These are phyloP conservation scores for Solea senegalensis DNA, from an alignment of 2,113 vertebrate genomes.

Conservation along the genomic window DNA sequence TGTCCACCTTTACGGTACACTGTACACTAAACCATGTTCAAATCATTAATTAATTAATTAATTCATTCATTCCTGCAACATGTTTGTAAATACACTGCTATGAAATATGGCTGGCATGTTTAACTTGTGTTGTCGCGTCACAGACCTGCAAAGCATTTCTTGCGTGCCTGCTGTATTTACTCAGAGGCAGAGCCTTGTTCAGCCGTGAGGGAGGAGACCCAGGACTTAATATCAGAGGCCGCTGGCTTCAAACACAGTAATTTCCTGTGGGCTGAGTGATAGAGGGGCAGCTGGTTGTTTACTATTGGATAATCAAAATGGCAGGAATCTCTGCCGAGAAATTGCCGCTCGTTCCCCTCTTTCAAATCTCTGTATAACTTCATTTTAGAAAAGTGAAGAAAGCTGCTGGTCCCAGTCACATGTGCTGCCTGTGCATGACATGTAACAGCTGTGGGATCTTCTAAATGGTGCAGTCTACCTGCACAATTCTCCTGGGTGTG, in stretches of 20 bases:
- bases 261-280: slow-evolving; percentile 49
- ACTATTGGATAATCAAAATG: neutral
- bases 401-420: neutral
- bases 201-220: neutral
- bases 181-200: neutral
- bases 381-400: slow-evolving; percentile 1
- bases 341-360: neutral
- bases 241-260: slow-evolving; percentile 30
- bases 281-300: slow-evolving; percentile 10
- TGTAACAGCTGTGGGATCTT: too few species aligned
- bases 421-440: neutral
- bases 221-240: slow-evolving; percentile 16
- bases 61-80: neutral
- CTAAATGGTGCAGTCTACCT: too few species aligned
- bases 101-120: neutral
- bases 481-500: too few species aligned
- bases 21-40: too few species aligned
- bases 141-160: neutral
- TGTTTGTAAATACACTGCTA: neutral
- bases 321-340: neutral
- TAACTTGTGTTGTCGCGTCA: neutral
- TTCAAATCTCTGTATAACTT: neutral
- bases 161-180: neutral
- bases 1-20: neutral
- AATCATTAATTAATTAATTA: too few species aligned